Evolutionary conservation across 2,113 vertebrate species (phyloP).

Genomic region (Scartelaos histophorus): DNA sequence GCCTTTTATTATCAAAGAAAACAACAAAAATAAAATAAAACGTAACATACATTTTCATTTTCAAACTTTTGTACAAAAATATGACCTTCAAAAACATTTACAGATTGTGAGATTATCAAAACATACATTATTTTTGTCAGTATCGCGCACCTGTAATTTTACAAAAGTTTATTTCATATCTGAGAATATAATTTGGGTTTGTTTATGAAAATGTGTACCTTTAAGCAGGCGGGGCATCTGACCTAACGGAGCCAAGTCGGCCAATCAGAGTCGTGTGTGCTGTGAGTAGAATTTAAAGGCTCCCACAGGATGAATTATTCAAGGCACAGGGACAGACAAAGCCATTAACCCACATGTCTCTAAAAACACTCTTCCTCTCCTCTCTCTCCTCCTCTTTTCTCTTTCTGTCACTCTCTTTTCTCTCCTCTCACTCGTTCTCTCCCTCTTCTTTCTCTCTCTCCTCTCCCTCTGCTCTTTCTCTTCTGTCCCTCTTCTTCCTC

Average conservation of each 20-base stretch:
- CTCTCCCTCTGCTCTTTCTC: no score
- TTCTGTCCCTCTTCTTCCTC: not conserved
- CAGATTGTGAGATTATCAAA: no score
- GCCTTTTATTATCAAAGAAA: no score
- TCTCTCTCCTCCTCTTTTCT: slow-evolving; percentile 8
- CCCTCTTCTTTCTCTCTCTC: not conserved
- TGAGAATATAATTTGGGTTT: no score
- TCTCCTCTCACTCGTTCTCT: not conserved
- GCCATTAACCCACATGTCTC: slow-evolving; percentile 71
- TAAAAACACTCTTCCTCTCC: slow-evolving; percentile 34
- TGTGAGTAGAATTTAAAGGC: slow-evolving; percentile 50
- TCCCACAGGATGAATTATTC: slow-evolving; percentile 74
- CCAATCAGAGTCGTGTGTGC: slow-evolving; percentile 57
- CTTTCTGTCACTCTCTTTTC: not conserved
- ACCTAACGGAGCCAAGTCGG: slow-evolving; percentile 33
- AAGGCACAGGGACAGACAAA: slow-evolving; percentile 50
- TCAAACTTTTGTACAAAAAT: no score
- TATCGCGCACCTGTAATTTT: no score
- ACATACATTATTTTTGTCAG: no score
- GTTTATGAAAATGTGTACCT: not conserved
- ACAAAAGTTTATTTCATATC: no score
- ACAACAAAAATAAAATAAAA: no score
- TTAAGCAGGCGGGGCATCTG: not conserved
- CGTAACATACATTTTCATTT: no score
- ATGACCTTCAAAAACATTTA: no score